Base-by-base conservation (phyloP, 2,797 vertebrate genomes). In the Diglossa cyanea region DNA sequence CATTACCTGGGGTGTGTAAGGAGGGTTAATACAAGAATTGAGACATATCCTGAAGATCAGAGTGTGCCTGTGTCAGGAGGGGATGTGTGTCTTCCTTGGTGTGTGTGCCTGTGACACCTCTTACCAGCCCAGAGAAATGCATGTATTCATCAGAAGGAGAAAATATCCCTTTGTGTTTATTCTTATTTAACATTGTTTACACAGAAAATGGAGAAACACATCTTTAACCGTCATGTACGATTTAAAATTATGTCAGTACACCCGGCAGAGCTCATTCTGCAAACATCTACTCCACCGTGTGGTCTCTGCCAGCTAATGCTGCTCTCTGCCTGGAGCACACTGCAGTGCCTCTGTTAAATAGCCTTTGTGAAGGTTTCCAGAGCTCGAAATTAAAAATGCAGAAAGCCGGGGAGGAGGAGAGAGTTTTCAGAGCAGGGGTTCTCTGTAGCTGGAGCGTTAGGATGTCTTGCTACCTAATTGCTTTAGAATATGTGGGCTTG, bases 211-310 rank as follows among this genome's bases (percentile, higher is more conserved):
- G 96, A 97, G 93, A 97, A 96, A 91, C 93, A 83, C 77, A 94
- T 96, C 95, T 95, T 97, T 92, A 97, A 81, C 91, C 54, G 21
- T 95, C 94, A 79, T 77, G 81, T 94, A 77, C 81, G 67, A 78
- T 96, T 96, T 94, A 73, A 94, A 95, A 95, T 91, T 58, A 33
- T 96, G 84, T 88, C 93, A 73, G 93, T 54, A 57, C 85, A 28
- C 19, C 45, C 18, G 6, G 89, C 89, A 73, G 68, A 0, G 67
- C 78, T 97, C 94, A 97, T 97, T 97, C 93, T 83, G 82, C 82
- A 97, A 97, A 96, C 97, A 60, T 90, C 73, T 82, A 96, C 97
- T 96, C 97, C 97, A 97, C 96, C 97, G 10, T 97, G 97, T 97
- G 97, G 97, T 89, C 48, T 97, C 37, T 39, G 70, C 48, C 19